Percentiles rank a stretch among this genome's conserved stretches.
phyloP scores from a whole-genome alignment of 2,797 vertebrate species.

The Pygocentrus nattereri region DNA sequence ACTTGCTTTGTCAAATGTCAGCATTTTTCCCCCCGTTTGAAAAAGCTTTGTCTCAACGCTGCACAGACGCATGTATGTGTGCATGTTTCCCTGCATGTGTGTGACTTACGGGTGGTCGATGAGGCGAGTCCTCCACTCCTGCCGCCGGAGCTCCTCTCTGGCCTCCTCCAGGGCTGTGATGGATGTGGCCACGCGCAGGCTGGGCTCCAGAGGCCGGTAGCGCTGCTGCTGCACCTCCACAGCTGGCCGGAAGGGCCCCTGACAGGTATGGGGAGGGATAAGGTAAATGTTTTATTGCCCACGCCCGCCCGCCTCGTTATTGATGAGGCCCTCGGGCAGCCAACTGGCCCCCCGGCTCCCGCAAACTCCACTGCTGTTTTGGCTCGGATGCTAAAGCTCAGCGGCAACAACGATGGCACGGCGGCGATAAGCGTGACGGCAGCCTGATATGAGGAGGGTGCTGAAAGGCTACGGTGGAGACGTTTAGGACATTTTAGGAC shows the following conservation, averaged over 20 bases:
- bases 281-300: conserved; percentile 58
- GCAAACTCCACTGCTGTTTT: conserved; percentile 45
- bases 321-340: conserved; percentile 54
- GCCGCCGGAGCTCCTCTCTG: conserved; percentile 70
- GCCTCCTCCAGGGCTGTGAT: conserved; percentile 75
- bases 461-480: background rate
- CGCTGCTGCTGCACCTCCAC: conserved; percentile 83
- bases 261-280: conserved; percentile 60
- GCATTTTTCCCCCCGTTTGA: background rate
- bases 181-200: conserved; percentile 79
- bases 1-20: background rate
- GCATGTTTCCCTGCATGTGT: conserved; percentile 1
- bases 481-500: conserved; percentile 32
- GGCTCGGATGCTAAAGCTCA: conserved; percentile 36
- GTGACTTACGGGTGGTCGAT: conserved; percentile 78
- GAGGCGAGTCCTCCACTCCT: conserved; percentile 68
- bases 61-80: conserved; percentile 14
- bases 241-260: conserved; percentile 85
- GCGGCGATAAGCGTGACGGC: conserved; percentile 7
- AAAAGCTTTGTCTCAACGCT: background rate
- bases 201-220: conserved; percentile 83
- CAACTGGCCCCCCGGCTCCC: conserved; percentile 41
- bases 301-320: conserved; percentile 40
- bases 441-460: background rate
- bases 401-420: conserved; percentile 15